phyloP scores from a whole-genome alignment of 1,140 invertebrate species.

The Scaptomyza montana region DNA sequence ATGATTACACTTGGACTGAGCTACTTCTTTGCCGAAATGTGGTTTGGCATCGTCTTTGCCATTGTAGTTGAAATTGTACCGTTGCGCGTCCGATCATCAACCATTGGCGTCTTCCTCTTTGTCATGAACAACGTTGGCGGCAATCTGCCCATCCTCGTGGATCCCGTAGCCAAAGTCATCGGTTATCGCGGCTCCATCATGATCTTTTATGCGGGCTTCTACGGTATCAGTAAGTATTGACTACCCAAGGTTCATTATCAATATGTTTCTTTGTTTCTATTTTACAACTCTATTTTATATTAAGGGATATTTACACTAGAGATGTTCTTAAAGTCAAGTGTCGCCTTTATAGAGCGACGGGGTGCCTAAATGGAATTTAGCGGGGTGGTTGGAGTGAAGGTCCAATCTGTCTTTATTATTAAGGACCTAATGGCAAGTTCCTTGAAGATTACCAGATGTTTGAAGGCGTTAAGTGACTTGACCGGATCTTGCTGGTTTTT shows the following conservation, averaged over 20 bases:
- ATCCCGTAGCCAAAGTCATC: constrained; percentile 91
- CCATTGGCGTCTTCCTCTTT: constrained; percentile 93
- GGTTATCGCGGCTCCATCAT: constrained; percentile 93
- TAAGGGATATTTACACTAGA: no score
- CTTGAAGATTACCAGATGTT: no score
- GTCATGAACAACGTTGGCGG: constrained; percentile 97
- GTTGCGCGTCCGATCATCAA: constrained; percentile 90
- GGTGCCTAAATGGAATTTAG: no score
- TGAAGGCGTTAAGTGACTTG: no score
- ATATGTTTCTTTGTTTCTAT: no score
- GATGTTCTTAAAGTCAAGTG: no score
- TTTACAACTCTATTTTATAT: no score
- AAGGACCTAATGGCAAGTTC: no score
- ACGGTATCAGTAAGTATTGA: constrained; percentile 87
- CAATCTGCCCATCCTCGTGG: constrained; percentile 94
- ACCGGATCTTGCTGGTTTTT: no score
- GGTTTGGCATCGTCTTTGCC: constrained; percentile 95
- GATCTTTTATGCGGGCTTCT: constrained; percentile 94
- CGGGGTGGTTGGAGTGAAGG: no score
- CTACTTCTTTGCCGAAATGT: constrained; percentile 96
- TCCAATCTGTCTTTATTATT: no score
- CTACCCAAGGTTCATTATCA: background rate
- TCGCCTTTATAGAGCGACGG: no score
- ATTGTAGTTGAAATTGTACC: constrained; percentile 95
- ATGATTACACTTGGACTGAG: constrained; percentile 93